A percentile compares a stretch with the other conserved stretches of the same genome.
Conservation (phyloP, 2,797 vertebrate genomes). For the Fringilla coelebs region DNA sequence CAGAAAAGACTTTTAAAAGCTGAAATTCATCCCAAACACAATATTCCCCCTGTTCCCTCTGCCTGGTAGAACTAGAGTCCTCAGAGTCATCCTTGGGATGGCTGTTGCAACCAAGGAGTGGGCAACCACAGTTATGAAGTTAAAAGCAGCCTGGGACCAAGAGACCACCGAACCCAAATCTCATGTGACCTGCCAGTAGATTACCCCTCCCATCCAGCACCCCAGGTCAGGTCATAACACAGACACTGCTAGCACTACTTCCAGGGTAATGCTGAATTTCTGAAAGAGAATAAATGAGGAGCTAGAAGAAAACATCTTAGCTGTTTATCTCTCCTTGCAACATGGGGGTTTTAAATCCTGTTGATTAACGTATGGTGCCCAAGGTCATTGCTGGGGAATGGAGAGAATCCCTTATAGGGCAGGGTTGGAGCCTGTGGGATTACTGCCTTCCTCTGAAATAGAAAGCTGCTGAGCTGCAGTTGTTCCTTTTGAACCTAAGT, state of each 20-base stretch:
- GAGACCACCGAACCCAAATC: neutral
- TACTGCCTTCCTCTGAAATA: constrained; percentile 70
- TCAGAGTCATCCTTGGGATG: neutral
- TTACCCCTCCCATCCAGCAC: neutral
- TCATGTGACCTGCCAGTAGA: neutral
- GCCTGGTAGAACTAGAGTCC: neutral
- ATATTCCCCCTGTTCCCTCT: neutral
- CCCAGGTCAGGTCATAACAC: neutral
- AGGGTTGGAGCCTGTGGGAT: constrained; percentile 54
- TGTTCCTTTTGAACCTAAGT: constrained; percentile 64
- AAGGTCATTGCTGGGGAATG: constrained; percentile 23
- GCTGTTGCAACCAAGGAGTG: neutral
- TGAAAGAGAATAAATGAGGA: neutral
- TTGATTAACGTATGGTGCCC: neutral
- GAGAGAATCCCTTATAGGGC: constrained; percentile 63
- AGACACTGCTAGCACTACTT: neutral
- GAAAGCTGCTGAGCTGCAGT: constrained; percentile 66
- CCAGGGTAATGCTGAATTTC: neutral
- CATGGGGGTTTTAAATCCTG: neutral
- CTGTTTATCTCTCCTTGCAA: neutral
- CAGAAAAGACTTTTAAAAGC: neutral
- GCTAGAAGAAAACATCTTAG: neutral
- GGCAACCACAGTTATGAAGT: neutral
- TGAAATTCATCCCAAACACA: neutral
- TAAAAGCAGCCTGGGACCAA: neutral